A percentile compares a stretch with the other conserved stretches of the same genome.
Conservation (phyloP, 1,140 invertebrate species). For the Aphelenchoides fujianensis region DNA sequence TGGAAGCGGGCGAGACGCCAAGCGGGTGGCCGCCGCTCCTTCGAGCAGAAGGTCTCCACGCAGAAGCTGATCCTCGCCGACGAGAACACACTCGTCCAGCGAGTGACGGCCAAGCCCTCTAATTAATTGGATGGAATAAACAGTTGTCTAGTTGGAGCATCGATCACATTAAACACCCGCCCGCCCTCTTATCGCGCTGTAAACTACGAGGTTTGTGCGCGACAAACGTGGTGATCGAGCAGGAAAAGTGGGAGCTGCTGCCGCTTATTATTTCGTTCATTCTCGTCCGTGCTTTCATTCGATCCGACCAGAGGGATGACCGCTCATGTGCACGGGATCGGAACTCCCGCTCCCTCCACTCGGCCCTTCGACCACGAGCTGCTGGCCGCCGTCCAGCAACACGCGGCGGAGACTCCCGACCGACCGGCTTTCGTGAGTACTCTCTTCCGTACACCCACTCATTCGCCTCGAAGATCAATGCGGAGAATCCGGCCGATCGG, state of each 20-base stretch:
- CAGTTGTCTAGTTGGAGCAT: too few relatives aligned
- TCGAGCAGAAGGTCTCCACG: background rate
- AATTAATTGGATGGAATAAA: background rate
- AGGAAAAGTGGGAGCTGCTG: background rate
- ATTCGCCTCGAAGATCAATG: constrained; percentile 4
- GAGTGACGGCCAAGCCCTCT: background rate
- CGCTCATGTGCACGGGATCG: constrained; percentile 1
- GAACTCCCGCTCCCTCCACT: background rate
- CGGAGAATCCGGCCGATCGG: background rate
- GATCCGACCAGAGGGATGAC: background rate
- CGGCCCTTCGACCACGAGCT: background rate
- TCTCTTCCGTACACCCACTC: background rate
- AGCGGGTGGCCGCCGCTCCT: constrained; percentile 1
- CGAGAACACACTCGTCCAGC: background rate
- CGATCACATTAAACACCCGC: too few relatives aligned
- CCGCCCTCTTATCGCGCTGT: too few relatives aligned
- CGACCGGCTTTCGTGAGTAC: constrained; percentile 3
- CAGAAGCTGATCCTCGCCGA: constrained; percentile 2
- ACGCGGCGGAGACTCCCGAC: background rate
- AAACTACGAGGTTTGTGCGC: too few relatives aligned
- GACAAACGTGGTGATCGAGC: too few relatives aligned
- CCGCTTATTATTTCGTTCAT: background rate
- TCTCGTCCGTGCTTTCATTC: background rate
- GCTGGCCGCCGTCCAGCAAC: background rate
- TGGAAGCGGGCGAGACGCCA: background rate